Conservation (phyloP, 2,888 invertebrate genomes). For the Gerris lacustris region DNA sequence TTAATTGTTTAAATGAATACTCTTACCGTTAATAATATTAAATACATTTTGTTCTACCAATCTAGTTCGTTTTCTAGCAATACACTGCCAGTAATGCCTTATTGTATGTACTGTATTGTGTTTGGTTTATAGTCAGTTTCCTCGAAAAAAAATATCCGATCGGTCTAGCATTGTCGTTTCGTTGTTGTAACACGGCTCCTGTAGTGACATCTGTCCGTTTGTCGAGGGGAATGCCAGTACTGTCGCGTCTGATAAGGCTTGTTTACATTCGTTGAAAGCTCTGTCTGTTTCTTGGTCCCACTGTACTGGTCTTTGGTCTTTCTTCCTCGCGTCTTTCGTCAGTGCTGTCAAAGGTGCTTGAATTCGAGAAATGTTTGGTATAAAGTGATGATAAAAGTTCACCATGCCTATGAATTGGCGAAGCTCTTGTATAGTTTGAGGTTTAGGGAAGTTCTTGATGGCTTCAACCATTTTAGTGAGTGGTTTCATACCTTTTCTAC, state of each 20-base stretch:
- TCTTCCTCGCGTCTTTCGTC: not conserved
- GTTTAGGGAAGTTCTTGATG: not conserved
- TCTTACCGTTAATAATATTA: too few relatives aligned
- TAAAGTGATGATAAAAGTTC: not conserved
- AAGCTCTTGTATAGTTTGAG: not conserved
- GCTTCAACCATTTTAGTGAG: not conserved
- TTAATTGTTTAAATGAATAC: too few relatives aligned
- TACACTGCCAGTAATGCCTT: too few relatives aligned
- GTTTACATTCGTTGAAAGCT: slow-evolving; percentile 13
- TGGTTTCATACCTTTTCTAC: not conserved
- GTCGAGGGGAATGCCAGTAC: slow-evolving; percentile 37
- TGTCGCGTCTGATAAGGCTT: slow-evolving; percentile 34
- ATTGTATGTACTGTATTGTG: too few relatives aligned
- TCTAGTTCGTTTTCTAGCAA: too few relatives aligned
- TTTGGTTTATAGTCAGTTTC: too few relatives aligned
- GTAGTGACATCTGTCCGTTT: not conserved
- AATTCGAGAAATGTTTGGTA: slow-evolving; percentile 21
- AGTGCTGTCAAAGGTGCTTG: slow-evolving; percentile 22
- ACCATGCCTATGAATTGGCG: not conserved
- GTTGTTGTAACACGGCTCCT: too few relatives aligned
- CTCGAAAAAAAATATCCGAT: too few relatives aligned
- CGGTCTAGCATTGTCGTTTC: too few relatives aligned
- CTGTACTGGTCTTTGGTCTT: slow-evolving; percentile 1
- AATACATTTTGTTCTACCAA: too few relatives aligned
- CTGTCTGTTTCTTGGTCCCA: slow-evolving; percentile 15